A percentile compares a stretch with the other conserved stretches of the same genome.
Conservation (phyloP, 2,888 invertebrate genomes). For the Shargacucullia verbasci region DNA sequence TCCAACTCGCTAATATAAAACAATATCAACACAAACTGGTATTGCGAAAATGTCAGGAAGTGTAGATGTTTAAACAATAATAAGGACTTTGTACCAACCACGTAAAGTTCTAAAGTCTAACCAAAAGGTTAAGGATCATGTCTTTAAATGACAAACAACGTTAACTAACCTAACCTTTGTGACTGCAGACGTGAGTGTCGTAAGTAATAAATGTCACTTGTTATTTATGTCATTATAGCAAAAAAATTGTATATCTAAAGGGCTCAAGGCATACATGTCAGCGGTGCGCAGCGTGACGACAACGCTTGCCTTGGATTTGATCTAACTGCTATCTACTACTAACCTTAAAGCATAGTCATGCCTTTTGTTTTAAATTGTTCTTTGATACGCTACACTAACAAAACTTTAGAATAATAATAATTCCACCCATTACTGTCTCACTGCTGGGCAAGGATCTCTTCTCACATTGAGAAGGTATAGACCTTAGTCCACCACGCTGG, state of each 20-base stretch:
- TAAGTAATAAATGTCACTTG: slow-evolving; percentile 6
- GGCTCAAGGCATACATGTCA: slow-evolving; percentile 38
- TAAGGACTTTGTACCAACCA: not conserved
- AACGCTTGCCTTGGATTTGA: slow-evolving; percentile 24
- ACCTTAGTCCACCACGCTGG: too few relatives aligned
- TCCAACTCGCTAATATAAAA: not conserved
- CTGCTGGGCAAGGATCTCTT: too few relatives aligned
- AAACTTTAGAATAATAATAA: too few relatives aligned
- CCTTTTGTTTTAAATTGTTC: too few relatives aligned
- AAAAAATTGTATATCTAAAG: slow-evolving; percentile 18
- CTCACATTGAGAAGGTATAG: too few relatives aligned
- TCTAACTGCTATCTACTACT: slow-evolving; percentile 12
- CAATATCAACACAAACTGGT: too few relatives aligned
- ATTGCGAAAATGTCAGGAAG: too few relatives aligned
- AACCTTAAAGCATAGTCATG: not conserved
- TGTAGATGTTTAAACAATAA: too few relatives aligned
- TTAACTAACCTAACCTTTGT: slow-evolving; percentile 8
- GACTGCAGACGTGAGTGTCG: slow-evolving; percentile 13
- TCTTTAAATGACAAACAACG: slow-evolving; percentile 9
- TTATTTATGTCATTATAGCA: too few relatives aligned
- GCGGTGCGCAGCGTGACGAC: not conserved
- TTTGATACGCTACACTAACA: too few relatives aligned
- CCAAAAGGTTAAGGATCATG: not conserved
- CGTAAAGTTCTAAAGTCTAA: not conserved
- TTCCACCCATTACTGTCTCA: too few relatives aligned